Conservation (phyloP, 2,888 invertebrate species). For the Dicyrtomina minuta region DNA sequence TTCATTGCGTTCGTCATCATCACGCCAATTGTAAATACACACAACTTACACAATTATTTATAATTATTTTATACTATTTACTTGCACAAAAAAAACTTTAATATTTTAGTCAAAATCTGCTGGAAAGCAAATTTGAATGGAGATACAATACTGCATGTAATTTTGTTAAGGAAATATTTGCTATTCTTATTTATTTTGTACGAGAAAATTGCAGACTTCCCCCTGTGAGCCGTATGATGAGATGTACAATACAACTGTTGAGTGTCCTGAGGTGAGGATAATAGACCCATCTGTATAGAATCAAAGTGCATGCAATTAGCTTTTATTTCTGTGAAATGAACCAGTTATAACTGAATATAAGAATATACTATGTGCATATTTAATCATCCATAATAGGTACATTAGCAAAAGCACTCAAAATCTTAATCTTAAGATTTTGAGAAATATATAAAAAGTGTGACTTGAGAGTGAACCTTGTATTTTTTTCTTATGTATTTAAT, state of each 20-base stretch:
- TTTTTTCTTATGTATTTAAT: background rate
- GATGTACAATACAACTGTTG: constrained; percentile 28
- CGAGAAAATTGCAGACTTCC: constrained; percentile 28
- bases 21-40: constrained; percentile 22
- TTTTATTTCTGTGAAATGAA: too few relatives aligned
- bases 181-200: constrained; percentile 2
- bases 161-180: too few relatives aligned
- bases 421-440: background rate
- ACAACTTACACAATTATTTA: background rate
- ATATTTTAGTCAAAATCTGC: too few relatives aligned
- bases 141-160: too few relatives aligned
- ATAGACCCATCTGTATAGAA: background rate
- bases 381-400: too few relatives aligned
- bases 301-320: constrained; percentile 4
- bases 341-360: too few relatives aligned
- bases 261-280: constrained; percentile 29
- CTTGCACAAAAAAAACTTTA: too few relatives aligned
- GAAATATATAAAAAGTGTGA: background rate
- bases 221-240: constrained; percentile 22
- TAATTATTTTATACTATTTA: too few relatives aligned
- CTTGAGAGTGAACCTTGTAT: background rate
- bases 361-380: too few relatives aligned
- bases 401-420: too few relatives aligned
- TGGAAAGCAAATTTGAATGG: too few relatives aligned
- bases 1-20: constrained; percentile 33